Conservation (phyloP, 23 tunicate species). For the Ascidia mentula region DNA sequence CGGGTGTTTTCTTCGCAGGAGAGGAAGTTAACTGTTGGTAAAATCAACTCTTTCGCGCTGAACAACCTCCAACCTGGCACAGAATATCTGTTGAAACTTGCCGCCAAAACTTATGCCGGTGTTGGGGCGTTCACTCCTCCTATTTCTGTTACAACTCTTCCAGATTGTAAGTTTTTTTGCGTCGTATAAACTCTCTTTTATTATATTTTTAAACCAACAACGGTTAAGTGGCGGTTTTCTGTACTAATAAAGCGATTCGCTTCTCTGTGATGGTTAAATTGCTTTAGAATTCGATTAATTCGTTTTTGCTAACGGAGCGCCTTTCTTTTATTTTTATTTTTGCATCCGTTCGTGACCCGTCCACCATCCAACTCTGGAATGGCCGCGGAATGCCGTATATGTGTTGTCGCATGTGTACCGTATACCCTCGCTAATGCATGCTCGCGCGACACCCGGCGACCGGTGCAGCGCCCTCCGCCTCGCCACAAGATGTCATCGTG, state of each 20-base stretch:
- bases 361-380: not conserved
- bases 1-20: not conserved
- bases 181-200: not conserved
- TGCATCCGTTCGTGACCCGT: not conserved
- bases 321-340: not conserved
- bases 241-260: no score
- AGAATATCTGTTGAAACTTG: conserved; percentile 47
- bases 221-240: no score
- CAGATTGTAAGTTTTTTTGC: conserved; percentile 41
- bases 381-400: conserved; percentile 9
- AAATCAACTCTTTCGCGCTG: conserved; percentile 13
- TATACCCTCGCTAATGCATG: not conserved
- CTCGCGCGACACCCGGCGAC: not conserved
- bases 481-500: conserved; percentile 61
- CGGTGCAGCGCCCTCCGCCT: conserved; percentile 76
- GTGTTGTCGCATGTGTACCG: conserved; percentile 17
- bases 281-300: no score
- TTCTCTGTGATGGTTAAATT: no score
- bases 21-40: not conserved
- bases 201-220: not conserved
- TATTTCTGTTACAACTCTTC: conserved; percentile 42
- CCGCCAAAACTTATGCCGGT: conserved; percentile 53
- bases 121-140: conserved; percentile 60
- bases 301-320: conserved; percentile 11
- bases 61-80: conserved; percentile 51